Evolutionary conservation across 2,888 invertebrate species (phyloP).

Genomic region (Mesochorus sp.): DNA sequence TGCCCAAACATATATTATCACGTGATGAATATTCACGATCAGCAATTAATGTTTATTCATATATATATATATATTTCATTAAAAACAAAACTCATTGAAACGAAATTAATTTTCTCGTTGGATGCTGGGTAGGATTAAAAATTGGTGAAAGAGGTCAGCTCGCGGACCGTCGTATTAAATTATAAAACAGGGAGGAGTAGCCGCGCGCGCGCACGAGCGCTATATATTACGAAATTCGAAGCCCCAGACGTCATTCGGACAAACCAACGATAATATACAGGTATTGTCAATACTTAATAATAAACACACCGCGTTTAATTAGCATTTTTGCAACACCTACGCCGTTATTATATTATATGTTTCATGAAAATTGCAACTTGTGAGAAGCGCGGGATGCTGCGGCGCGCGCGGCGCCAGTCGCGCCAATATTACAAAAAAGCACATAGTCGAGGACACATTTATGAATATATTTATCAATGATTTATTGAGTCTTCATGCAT

Average conservation of each 20-base stretch:
- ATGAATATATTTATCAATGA: constrained; percentile 52
- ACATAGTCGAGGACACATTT: not conserved
- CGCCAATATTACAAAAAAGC: constrained; percentile 19
- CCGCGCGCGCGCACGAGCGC: not conserved
- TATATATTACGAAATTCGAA: constrained; percentile 33
- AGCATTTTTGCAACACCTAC: constrained; percentile 38
- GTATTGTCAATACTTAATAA: constrained; percentile 25
- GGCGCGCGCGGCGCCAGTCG: constrained; percentile 43
- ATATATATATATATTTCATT: too few relatives aligned
- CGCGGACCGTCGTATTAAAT: too few relatives aligned
- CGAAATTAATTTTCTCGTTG: too few relatives aligned
- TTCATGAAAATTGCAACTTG: constrained; percentile 44
- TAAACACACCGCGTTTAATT: constrained; percentile 38
- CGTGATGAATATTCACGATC: too few relatives aligned
- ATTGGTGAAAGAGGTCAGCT: too few relatives aligned
- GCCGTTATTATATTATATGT: constrained; percentile 27
- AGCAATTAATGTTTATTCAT: too few relatives aligned
- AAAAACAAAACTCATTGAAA: too few relatives aligned
- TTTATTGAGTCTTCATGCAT: constrained; percentile 47
- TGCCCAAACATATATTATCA: too few relatives aligned
- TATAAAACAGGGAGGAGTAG: too few relatives aligned
- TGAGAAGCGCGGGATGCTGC: constrained; percentile 7
- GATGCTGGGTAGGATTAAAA: too few relatives aligned
- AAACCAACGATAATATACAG: constrained; percentile 30
- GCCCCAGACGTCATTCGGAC: constrained; percentile 36